A percentile compares a stretch with the other conserved stretches of the same genome.
Conservation (phyloP, 2,888 invertebrate genomes). For the Portevinia maculata region DNA sequence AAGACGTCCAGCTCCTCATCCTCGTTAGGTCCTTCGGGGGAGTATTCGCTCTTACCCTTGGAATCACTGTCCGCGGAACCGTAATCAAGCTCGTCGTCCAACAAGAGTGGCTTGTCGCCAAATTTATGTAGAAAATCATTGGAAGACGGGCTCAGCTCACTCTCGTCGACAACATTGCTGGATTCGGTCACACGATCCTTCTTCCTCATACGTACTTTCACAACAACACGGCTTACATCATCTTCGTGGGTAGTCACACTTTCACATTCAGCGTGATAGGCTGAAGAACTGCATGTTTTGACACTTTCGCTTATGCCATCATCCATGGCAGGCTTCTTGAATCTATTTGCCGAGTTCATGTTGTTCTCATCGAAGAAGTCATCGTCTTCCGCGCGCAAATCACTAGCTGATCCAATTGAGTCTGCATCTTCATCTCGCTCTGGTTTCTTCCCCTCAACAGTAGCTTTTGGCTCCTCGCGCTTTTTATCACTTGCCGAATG, state of each 20-base stretch:
- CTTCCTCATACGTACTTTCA: slow-evolving; percentile 84
- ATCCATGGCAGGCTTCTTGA: slow-evolving; percentile 80
- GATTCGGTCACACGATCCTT: slow-evolving; percentile 80
- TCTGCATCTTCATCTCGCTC: slow-evolving; percentile 85
- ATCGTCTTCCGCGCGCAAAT: slow-evolving; percentile 85
- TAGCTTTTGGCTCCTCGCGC: slow-evolving; percentile 65
- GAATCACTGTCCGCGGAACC: slow-evolving; percentile 83
- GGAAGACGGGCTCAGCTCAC: slow-evolving; percentile 83
- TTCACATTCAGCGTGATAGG: slow-evolving; percentile 89
- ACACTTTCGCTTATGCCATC: slow-evolving; percentile 86
- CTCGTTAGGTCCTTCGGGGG: slow-evolving; percentile 72
- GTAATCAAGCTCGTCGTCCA: slow-evolving; percentile 90
- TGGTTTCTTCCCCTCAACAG: slow-evolving; percentile 74
- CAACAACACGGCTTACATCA: slow-evolving; percentile 84
- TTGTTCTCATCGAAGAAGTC: slow-evolving; percentile 83
- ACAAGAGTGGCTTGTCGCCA: slow-evolving; percentile 88
- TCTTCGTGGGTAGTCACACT: slow-evolving; percentile 87
- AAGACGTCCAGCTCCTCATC: slow-evolving; percentile 86
- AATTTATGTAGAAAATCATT: slow-evolving; percentile 89
- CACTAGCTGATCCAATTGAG: slow-evolving; percentile 89
- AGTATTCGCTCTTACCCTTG: slow-evolving; percentile 77
- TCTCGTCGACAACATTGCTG: slow-evolving; percentile 81
- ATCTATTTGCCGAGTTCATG: slow-evolving; percentile 78
- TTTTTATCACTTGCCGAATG: slow-evolving; percentile 72
- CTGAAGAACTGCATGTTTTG: slow-evolving; percentile 87